phyloP scores from a whole-genome alignment of 2,888 invertebrate genomes.

The Tyria jacobaeae region DNA sequence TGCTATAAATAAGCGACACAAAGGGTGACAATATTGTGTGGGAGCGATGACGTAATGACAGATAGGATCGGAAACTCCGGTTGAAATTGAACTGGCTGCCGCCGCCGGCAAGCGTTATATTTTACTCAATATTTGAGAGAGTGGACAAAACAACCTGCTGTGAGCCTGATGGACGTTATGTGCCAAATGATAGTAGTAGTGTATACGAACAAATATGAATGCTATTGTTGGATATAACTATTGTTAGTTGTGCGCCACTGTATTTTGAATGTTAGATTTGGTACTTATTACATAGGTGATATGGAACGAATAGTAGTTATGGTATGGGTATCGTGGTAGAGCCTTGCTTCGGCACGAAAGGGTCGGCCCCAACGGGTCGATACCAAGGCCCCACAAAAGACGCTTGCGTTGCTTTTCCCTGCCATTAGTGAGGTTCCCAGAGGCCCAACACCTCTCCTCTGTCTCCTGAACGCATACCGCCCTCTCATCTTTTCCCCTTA shows the following conservation, averaged over 20 bases:
- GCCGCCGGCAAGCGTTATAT: constrained; percentile 61
- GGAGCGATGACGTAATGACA: constrained; percentile 72
- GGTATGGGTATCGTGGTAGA: no score
- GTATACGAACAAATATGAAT: constrained; percentile 41
- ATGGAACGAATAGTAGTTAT: background rate
- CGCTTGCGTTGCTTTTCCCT: no score
- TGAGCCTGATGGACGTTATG: constrained; percentile 69
- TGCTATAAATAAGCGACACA: constrained; percentile 61
- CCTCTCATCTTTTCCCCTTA: no score
- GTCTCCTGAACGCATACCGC: no score
- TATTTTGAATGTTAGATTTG: constrained; percentile 5
- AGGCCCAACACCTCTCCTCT: no score
- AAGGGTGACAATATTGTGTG: constrained; percentile 62
- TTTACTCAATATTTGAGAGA: constrained; percentile 73
- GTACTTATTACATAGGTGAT: background rate
- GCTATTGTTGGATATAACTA: constrained; percentile 53
- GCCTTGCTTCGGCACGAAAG: no score
- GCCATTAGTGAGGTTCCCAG: no score
- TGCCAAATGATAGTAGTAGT: constrained; percentile 46
- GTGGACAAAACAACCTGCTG: constrained; percentile 77
- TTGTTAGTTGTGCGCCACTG: constrained; percentile 5
- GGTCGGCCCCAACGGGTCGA: no score
- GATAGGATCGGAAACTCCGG: constrained; percentile 63
- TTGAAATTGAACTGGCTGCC: constrained; percentile 66
- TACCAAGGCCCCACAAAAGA: no score